Conservation (phyloP, 1,140 invertebrate species). For the Daktulosphaira vitifoliae region DNA sequence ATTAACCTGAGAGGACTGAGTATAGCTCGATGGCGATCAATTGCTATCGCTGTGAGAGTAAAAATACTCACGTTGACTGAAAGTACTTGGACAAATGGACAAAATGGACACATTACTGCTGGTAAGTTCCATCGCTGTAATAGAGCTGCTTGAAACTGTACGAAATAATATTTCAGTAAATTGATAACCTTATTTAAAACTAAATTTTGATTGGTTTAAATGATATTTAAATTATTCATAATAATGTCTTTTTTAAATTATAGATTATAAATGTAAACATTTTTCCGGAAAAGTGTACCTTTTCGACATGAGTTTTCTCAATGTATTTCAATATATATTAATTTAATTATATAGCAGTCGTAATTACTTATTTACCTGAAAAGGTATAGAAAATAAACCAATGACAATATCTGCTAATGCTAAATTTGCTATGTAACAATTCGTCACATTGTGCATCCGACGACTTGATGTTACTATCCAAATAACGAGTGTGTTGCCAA, state of each 20-base stretch:
- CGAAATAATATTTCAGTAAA: too few relatives aligned
- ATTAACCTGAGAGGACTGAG: conserved; percentile 41
- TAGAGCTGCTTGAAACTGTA: conserved; percentile 49
- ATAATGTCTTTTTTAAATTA: too few relatives aligned
- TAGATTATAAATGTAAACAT: too few relatives aligned
- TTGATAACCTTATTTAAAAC: too few relatives aligned
- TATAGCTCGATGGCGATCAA: conserved; percentile 45
- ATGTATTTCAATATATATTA: too few relatives aligned
- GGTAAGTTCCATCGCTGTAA: conserved; percentile 51
- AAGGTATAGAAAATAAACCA: conserved; percentile 67
- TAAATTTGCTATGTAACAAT: conserved; percentile 71
- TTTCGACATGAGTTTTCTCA: too few relatives aligned
- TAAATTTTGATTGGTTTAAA: too few relatives aligned
- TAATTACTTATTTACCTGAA: conserved; percentile 53
- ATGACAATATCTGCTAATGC: conserved; percentile 70
- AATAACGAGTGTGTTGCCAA: conserved; percentile 72
- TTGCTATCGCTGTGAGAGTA: conserved; percentile 49
- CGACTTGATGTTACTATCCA: conserved; percentile 64
- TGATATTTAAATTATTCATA: too few relatives aligned
- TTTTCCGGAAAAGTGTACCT: too few relatives aligned
- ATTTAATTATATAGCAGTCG: too few relatives aligned
- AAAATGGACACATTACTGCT: conserved; percentile 50
- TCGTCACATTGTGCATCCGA: conserved; percentile 72
- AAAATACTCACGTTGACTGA: conserved; percentile 52
- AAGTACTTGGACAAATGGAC: conserved; percentile 50